phyloP scores from a whole-genome alignment of 1,140 invertebrate species.

The Nephotettix cincticeps region DNA sequence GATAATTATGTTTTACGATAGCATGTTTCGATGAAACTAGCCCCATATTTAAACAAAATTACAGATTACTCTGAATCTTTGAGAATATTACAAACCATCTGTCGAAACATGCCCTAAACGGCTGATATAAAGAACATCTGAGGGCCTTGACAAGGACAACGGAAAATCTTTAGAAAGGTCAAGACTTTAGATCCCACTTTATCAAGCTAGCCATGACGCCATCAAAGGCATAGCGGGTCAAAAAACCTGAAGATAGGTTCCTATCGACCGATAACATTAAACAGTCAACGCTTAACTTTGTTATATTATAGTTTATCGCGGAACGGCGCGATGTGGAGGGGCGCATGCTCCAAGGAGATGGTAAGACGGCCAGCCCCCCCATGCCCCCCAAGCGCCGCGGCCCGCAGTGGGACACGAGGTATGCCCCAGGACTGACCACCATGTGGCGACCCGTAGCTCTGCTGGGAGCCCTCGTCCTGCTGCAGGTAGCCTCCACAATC shows the following conservation, averaged over 20 bases:
- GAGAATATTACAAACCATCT: too few relatives aligned
- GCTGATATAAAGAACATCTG: too few relatives aligned
- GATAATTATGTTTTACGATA: too few relatives aligned
- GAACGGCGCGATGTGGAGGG: neutral
- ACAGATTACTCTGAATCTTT: too few relatives aligned
- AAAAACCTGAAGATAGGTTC: neutral
- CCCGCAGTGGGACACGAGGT: neutral
- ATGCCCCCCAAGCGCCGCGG: neutral
- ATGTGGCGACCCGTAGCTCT: constrained; percentile 4
- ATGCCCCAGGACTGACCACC: constrained; percentile 1
- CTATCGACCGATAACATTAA: neutral
- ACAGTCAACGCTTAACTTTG: neutral
- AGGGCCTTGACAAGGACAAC: too few relatives aligned
- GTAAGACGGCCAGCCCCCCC: neutral
- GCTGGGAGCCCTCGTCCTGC: neutral
- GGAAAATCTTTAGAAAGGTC: too few relatives aligned
- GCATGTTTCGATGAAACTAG: too few relatives aligned
- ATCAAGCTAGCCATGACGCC: neutral
- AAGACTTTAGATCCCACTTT: too few relatives aligned
- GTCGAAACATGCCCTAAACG: too few relatives aligned
- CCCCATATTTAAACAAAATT: too few relatives aligned
- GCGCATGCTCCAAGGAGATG: neutral
- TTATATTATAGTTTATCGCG: neutral
- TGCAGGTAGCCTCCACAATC: neutral
- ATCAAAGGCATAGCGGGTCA: neutral